phyloP scores from a whole-genome alignment of 2,888 invertebrate genomes.

The Sepiola atlantica region DNA sequence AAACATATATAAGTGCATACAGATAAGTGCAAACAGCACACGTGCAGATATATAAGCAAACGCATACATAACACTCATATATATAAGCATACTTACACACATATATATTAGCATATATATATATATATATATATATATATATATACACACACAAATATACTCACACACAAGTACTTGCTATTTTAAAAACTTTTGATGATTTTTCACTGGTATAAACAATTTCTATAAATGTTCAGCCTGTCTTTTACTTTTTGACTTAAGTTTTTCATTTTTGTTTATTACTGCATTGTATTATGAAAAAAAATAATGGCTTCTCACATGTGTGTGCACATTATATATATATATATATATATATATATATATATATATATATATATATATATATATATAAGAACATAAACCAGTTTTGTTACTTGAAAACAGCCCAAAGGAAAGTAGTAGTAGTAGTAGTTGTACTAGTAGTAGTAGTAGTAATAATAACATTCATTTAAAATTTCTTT shows the following conservation, averaged over 20 bases:
- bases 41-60: background rate
- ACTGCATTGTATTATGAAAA: background rate
- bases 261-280: background rate
- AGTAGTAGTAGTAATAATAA: no score
- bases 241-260: background rate
- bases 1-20: background rate
- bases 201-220: constrained; percentile 20
- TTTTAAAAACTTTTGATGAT: background rate
- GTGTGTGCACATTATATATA: background rate
- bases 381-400: background rate
- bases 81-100: background rate
- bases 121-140: background rate
- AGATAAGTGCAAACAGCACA: background rate
- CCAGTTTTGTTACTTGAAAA: background rate
- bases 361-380: no score
- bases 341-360: no score
- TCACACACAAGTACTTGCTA: background rate
- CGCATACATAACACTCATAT: background rate
- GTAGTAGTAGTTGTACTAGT: no score
- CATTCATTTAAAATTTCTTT: background rate
- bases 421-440: background rate
- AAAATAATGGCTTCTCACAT: background rate
- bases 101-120: background rate
- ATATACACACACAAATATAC: background rate
- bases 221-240: background rate